These are phyloP conservation scores for Tillus elongatus DNA, from an alignment of 2,888 invertebrate species.

Conservation along the genomic window DNA sequence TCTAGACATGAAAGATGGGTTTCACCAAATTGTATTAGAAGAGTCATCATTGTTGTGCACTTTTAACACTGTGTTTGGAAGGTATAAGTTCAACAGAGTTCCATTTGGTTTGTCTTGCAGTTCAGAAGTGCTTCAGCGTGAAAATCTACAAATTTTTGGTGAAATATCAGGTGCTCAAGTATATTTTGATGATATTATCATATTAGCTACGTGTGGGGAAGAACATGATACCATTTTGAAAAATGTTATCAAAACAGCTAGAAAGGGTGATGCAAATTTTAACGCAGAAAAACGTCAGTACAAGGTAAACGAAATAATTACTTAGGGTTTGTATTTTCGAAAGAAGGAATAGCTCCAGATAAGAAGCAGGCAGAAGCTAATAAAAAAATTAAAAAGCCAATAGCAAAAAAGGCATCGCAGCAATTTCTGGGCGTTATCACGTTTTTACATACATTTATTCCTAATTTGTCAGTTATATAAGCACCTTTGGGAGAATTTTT, in stretches of 20 bases:
- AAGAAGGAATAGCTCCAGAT: no score
- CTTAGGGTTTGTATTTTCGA: no score
- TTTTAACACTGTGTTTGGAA: slow-evolving; percentile 28
- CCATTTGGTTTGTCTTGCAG: slow-evolving; percentile 25
- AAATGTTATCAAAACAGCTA: slow-evolving; percentile 8
- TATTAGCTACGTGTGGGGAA: background rate
- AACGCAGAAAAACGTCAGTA: slow-evolving; percentile 9
- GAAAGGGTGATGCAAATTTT: slow-evolving; percentile 9
- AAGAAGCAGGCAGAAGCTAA: no score
- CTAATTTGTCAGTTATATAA: no score
- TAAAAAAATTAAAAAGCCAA: no score
- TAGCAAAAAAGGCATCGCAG: no score
- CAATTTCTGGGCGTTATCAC: no score
- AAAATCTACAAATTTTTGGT: no score
- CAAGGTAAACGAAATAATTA: slow-evolving; percentile 13
- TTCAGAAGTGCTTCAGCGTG: no score
- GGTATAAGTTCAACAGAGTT: slow-evolving; percentile 24
- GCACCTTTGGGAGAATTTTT: no score
- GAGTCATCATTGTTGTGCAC: slow-evolving; percentile 23
- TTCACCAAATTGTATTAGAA: slow-evolving; percentile 24
- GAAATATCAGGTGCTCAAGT: slow-evolving; percentile 12
- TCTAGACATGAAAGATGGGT: slow-evolving; percentile 23
- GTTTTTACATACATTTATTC: no score
- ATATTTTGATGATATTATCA: slow-evolving; percentile 19
- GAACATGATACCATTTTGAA: slow-evolving; percentile 14